phyloP scores from a whole-genome alignment of 1,140 invertebrate species.

The Tetraneura akinire region DNA sequence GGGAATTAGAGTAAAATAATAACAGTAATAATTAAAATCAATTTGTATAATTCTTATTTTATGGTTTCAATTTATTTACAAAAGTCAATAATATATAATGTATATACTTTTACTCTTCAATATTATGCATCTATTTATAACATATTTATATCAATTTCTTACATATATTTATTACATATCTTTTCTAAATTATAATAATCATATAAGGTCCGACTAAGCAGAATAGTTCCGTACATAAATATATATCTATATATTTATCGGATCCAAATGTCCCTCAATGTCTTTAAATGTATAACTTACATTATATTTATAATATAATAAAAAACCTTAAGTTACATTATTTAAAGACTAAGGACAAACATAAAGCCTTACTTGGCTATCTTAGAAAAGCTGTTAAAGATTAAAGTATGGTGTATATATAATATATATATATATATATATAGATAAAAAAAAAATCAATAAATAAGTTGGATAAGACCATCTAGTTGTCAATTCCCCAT shows the following conservation, averaged over 20 bases:
- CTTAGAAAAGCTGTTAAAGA: constrained; percentile 46
- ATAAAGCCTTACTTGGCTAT: constrained; percentile 37
- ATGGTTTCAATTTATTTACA: constrained; percentile 51
- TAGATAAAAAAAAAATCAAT: constrained; percentile 47
- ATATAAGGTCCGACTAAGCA: constrained; percentile 26
- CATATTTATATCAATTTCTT: constrained; percentile 49
- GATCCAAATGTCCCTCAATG: constrained; percentile 40
- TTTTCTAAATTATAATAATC: constrained; percentile 45
- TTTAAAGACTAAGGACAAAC: constrained; percentile 51
- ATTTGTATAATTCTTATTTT: constrained; percentile 51
- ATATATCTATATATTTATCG: constrained; percentile 41
- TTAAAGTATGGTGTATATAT: constrained; percentile 42
- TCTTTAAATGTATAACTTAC: constrained; percentile 51
- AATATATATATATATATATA: no score
- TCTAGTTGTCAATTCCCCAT: constrained; percentile 38
- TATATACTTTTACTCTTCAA: constrained; percentile 47
- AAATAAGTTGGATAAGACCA: constrained; percentile 48
- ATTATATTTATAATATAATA: constrained; percentile 50
- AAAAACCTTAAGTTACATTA: constrained; percentile 49
- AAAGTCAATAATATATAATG: constrained; percentile 51
- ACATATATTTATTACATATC: constrained; percentile 48
- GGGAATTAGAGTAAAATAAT: background rate
- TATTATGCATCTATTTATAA: constrained; percentile 49
- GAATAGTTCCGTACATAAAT: constrained; percentile 36
- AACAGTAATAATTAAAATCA: constrained; percentile 43